Percentiles rank a stretch among this genome's conserved stretches.
phyloP scores from a whole-genome alignment of 2,888 invertebrate genomes.

The Tethea ocularis region DNA sequence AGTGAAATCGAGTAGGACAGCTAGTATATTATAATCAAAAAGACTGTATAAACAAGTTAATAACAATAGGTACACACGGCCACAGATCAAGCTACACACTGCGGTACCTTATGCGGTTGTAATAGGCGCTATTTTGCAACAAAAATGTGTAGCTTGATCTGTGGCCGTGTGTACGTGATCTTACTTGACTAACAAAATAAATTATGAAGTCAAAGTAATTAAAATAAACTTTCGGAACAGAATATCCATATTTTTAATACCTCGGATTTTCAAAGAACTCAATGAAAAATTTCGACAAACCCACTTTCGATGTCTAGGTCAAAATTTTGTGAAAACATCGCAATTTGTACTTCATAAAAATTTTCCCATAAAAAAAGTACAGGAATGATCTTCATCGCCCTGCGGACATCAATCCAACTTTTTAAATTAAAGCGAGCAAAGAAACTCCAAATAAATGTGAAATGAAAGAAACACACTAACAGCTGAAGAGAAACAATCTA shows the following conservation, averaged over 20 bases:
- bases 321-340: conserved; percentile 16
- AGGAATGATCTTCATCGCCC: conserved; percentile 41
- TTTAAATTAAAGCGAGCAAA: conserved; percentile 73
- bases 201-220: too few species aligned
- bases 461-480: conserved; percentile 50
- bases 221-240: neutral
- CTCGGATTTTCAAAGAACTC: neutral
- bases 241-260: neutral
- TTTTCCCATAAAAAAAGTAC: conserved; percentile 40
- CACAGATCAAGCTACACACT: too few species aligned
- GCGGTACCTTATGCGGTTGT: too few species aligned
- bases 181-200: too few species aligned
- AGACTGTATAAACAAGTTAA: too few species aligned
- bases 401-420: conserved; percentile 73
- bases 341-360: conserved; percentile 48
- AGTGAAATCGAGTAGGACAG: too few species aligned
- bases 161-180: too few species aligned
- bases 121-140: too few species aligned
- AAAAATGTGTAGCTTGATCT: too few species aligned
- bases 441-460: conserved; percentile 49
- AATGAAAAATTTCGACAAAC: neutral
- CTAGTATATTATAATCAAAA: too few species aligned
- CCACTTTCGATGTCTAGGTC: too few species aligned
- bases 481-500: conserved; percentile 21
- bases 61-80: too few species aligned